A percentile compares a stretch with the other conserved stretches of the same genome.
phyloP scores from a whole-genome alignment of 2,113 vertebrate genomes.

The Caretta caretta region DNA sequence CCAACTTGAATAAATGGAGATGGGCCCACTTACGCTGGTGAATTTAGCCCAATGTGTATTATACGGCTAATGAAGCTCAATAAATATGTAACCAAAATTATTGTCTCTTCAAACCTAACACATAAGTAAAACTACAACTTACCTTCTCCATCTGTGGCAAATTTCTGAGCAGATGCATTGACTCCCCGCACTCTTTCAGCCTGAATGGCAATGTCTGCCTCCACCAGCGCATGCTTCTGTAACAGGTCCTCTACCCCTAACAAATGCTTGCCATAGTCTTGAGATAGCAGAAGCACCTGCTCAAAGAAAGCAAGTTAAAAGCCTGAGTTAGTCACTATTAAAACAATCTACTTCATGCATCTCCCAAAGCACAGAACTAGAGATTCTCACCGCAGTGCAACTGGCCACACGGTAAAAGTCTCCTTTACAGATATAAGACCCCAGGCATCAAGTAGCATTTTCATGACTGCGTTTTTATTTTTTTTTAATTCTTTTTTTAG shows the following conservation, averaged over 20 bases:
- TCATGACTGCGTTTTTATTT: background rate
- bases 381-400: background rate
- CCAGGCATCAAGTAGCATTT: background rate
- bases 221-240: conserved; percentile 94
- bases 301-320: background rate
- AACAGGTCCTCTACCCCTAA: conserved; percentile 95
- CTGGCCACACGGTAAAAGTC: background rate
- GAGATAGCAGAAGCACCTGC: conserved; percentile 93
- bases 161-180: conserved; percentile 90
- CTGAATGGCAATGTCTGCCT: conserved; percentile 95
- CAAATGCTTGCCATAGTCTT: conserved; percentile 96
- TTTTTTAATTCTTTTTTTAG: background rate
- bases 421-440: background rate
- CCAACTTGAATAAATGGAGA: background rate
- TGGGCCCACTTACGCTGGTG: background rate
- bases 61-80: background rate
- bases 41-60: background rate
- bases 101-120: background rate
- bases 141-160: conserved; percentile 88
- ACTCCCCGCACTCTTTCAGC: conserved; percentile 92
- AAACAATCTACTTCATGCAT: background rate
- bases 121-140: conserved; percentile 7
- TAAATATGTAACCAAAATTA: background rate
- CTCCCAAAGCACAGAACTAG: background rate
- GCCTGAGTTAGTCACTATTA: background rate